A percentile compares a stretch with the other conserved stretches of the same genome.
These are phyloP conservation scores for Blera fallax DNA, from an alignment of 2,888 invertebrate species.

Conservation along the genomic window DNA sequence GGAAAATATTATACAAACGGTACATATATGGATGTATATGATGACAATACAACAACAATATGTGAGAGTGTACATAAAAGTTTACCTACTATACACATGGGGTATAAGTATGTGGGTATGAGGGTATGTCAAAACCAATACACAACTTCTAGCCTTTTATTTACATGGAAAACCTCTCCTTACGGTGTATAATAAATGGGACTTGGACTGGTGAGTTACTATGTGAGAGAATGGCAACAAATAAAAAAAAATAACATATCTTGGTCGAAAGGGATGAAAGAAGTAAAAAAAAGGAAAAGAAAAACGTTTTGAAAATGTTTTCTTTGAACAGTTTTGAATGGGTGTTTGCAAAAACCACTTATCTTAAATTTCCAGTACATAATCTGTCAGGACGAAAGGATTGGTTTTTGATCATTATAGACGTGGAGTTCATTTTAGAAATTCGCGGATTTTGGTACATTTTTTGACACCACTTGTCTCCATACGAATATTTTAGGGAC, in stretches of 20 bases:
- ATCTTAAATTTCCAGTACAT: background rate
- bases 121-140: slow-evolving; percentile 45
- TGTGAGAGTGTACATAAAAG: slow-evolving; percentile 20
- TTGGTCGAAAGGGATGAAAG: background rate
- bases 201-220: slow-evolving; percentile 45
- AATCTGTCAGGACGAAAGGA: background rate
- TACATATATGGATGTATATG: background rate
- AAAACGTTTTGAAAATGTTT: background rate
- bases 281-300: background rate
- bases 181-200: slow-evolving; percentile 36
- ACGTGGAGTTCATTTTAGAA: background rate
- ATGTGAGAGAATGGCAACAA: background rate
- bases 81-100: slow-evolving; percentile 31
- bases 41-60: slow-evolving; percentile 26
- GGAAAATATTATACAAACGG: background rate
- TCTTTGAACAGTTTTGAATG: background rate
- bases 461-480: no score
- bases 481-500: no score
- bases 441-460: no score
- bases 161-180: slow-evolving; percentile 26
- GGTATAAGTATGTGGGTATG: slow-evolving; percentile 1
- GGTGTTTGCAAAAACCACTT: background rate
- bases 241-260: background rate
- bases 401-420: background rate
- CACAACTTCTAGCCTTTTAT: slow-evolving; percentile 42